Evolutionary conservation across 2,888 invertebrate species (phyloP).

Genomic region (Amblyteles armatorius): DNA sequence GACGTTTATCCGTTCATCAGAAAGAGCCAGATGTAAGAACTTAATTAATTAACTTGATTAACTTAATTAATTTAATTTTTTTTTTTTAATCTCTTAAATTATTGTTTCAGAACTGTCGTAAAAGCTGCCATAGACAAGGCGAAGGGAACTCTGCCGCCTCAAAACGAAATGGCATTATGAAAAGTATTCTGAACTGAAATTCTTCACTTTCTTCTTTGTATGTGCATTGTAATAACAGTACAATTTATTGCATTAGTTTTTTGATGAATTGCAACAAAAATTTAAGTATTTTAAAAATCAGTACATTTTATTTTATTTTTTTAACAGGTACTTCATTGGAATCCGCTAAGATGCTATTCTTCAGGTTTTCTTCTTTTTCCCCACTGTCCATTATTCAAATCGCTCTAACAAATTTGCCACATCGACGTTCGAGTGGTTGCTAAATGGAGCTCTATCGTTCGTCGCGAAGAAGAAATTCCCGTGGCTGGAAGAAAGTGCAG

Average conservation of each 20-base stretch:
- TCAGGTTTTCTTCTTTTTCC: background rate
- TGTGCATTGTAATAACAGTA: too few relatives aligned
- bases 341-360: background rate
- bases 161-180: background rate
- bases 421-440: constrained; percentile 16
- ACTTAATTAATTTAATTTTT: background rate
- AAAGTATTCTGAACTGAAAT: background rate
- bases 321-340: background rate
- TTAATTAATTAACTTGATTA: too few relatives aligned
- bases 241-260: too few relatives aligned
- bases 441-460: constrained; percentile 60
- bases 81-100: background rate
- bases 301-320: too few relatives aligned
- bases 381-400: background rate
- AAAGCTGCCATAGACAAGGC: background rate
- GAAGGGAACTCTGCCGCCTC: background rate
- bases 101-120: background rate
- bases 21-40: constrained; percentile 82
- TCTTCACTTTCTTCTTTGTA: too few relatives aligned
- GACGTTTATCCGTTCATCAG: constrained; percentile 82
- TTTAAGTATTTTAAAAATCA: too few relatives aligned
- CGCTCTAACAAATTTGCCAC: background rate
- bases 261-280: too few relatives aligned
- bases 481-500: constrained; percentile 50
- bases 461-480: constrained; percentile 50